A percentile compares a stretch with the other conserved stretches of the same genome.
phyloP scores from a whole-genome alignment of 2,797 vertebrate species.

The Lithobates pipiens region DNA sequence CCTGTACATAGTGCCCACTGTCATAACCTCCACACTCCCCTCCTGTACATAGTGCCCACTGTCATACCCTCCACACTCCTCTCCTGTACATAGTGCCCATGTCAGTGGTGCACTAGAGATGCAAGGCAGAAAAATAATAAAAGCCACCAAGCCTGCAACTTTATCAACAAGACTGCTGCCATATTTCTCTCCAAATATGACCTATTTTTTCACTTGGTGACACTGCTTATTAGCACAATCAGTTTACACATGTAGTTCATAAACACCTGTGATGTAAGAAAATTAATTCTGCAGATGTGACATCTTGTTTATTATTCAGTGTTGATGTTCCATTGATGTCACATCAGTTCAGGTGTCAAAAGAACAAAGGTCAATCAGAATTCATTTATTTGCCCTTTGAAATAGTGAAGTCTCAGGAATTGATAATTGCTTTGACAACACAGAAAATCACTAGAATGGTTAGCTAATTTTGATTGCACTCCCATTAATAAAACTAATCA shows the following conservation, averaged over 20 bases:
- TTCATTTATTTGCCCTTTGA: conserved; percentile 36
- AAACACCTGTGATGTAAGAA: neutral
- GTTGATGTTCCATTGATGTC: neutral
- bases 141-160: no score
- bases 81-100: no score
- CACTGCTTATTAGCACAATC: neutral
- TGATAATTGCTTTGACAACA: conserved; percentile 30
- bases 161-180: no score
- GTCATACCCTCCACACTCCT: no score
- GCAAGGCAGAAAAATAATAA: no score
- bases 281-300: neutral
- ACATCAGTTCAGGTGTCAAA: neutral
- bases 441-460: conserved; percentile 23
- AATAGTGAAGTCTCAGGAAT: conserved; percentile 8
- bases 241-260: neutral
- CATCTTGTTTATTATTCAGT: neutral
- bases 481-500: neutral
- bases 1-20: no score
- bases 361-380: neutral
- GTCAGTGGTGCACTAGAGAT: no score
- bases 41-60: no score
- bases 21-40: no score
- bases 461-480: conserved; percentile 26
- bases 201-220: no score
- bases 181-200: no score